These are phyloP conservation scores for Bombus impatiens DNA, from an alignment of 1,140 invertebrate genomes.

Conservation along the genomic window DNA sequence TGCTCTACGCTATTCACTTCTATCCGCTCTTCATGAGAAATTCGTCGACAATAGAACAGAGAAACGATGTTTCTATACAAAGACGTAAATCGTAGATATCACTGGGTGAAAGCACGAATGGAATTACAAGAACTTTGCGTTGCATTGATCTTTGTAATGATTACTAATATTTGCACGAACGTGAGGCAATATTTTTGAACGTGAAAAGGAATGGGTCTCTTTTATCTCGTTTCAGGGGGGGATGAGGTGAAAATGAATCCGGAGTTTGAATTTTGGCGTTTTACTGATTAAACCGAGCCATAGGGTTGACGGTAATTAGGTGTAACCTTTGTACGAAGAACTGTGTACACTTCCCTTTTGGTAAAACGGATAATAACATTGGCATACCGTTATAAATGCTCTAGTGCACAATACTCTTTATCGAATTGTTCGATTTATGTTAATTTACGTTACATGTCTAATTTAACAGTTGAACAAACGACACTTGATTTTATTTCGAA, in stretches of 20 bases:
- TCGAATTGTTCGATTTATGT: constrained; percentile 8
- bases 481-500: background rate
- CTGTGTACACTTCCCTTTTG: background rate
- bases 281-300: background rate
- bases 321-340: background rate
- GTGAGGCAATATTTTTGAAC: background rate
- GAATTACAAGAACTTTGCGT: background rate
- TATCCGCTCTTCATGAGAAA: background rate
- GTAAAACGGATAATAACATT: background rate
- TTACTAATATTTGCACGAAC: background rate
- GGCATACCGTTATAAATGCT: background rate
- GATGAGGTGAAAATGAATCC: background rate
- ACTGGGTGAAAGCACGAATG: background rate
- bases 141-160: background rate
- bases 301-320: background rate
- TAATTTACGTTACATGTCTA: background rate
- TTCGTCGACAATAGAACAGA: background rate
- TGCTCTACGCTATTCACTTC: background rate
- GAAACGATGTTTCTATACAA: background rate
- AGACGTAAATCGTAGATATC: background rate
- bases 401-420: background rate
- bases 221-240: background rate
- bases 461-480: constrained; percentile 19
- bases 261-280: background rate
- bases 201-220: background rate